Base-by-base conservation (phyloP, 2,113 vertebrate genomes). In the Nicator chloris region DNA sequence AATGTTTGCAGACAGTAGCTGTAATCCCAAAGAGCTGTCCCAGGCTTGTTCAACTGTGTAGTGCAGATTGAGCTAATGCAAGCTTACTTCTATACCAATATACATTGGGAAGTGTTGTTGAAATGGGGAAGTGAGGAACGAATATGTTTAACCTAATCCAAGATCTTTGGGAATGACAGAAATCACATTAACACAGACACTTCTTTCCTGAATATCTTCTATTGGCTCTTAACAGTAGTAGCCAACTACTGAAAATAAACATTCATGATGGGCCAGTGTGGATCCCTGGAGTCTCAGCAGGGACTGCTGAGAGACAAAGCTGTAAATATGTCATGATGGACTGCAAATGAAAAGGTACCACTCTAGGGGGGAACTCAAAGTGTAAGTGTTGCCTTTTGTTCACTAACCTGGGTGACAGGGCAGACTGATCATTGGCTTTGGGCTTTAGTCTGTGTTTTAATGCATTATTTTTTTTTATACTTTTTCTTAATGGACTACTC, bases 121-220 rank as follows among this genome's bases (percentile, higher is more conserved):
- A 86, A 95, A 40, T 9, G 9, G n/a, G 20, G 22, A 86, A 70
- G 11, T 12, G 21, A 35, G 63, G 19, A 78, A 88, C 79, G 19
- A 60, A 15, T 73, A 40, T 56, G 16, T 89, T 94, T 94, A 56
- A 64, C 37, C 20, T 91, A 79, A 82, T 84, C 47, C 61, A 79
- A 83, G 78, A 82, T 85, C 44, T 44, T 79, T 79, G 42, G 42
- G 21, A 61, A 79, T 95, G 90, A 85, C 93, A 94, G 87, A 91
- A 91, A 92, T 93, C 44, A 73, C 85, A 85, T 93, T 87, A 87
- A 87, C 73, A 75, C 31, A 60, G 40, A 42, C 31, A 69, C 82
- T 94, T 88, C 85, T 45, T 96, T 85, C 37, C 84, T 93, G 66
- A 76, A 42, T 94, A 76, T 90, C 37, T 91, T 87, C 75, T 88